phyloP scores from a whole-genome alignment of 2,888 invertebrate genomes.

The Pandemis corylana region DNA sequence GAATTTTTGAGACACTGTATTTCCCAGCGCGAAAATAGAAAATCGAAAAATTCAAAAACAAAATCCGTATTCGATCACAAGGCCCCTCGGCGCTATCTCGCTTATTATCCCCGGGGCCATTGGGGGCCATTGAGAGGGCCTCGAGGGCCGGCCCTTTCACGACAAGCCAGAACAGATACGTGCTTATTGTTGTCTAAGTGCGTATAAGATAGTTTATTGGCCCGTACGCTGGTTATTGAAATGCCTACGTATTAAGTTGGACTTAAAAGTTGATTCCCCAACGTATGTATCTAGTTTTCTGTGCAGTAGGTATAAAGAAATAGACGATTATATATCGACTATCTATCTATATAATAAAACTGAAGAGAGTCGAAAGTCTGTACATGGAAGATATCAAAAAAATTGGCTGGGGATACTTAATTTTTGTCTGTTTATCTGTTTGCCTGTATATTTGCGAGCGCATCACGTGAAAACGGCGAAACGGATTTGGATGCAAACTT shows the following conservation, averaged over 20 bases:
- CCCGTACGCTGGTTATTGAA: constrained; percentile 19
- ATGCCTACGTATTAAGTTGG: constrained; percentile 20
- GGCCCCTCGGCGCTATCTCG: constrained; percentile 21
- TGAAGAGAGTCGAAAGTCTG: too few relatives aligned
- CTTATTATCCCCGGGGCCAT: constrained; percentile 25
- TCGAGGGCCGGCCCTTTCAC: constrained; percentile 31
- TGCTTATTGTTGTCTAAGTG: constrained; percentile 35
- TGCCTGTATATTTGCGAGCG: too few relatives aligned
- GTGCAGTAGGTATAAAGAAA: too few relatives aligned
- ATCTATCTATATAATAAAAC: too few relatives aligned
- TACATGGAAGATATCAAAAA: too few relatives aligned
- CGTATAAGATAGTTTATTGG: constrained; percentile 36
- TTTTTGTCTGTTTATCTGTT: too few relatives aligned
- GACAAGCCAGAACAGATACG: constrained; percentile 28
- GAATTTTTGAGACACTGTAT: too few relatives aligned
- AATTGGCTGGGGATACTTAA: too few relatives aligned
- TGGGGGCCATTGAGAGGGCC: constrained; percentile 24
- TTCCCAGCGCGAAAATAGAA: background rate
- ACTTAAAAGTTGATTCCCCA: background rate
- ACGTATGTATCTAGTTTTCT: too few relatives aligned
- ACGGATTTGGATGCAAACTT: too few relatives aligned
- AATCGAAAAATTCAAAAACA: constrained; percentile 23
- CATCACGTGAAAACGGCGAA: too few relatives aligned
- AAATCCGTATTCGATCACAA: constrained; percentile 24
- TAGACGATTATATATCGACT: too few relatives aligned